These are phyloP conservation scores for Ceyx margarethae DNA, from an alignment of 2,113 vertebrate species.

Conservation along the genomic window DNA sequence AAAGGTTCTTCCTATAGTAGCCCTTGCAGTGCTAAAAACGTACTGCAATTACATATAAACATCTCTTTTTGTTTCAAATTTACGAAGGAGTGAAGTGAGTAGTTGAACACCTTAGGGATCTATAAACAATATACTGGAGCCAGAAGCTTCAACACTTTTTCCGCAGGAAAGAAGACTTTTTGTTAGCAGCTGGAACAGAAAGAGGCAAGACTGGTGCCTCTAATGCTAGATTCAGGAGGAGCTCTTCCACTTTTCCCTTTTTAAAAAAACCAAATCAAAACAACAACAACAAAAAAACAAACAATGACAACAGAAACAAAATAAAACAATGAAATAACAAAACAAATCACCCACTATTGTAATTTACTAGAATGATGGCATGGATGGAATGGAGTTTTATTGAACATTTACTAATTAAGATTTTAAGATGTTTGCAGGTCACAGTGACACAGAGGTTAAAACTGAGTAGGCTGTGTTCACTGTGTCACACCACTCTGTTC, in stretches of 20 bases:
- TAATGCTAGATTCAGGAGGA: background rate
- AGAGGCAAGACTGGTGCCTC: background rate
- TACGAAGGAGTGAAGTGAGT: background rate
- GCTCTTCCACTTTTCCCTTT: background rate
- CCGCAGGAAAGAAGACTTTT: background rate
- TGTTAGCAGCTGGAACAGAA: constrained; percentile 1
- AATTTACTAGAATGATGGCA: background rate
- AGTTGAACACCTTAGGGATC: background rate
- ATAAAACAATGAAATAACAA: background rate
- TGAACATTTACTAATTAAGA: background rate
- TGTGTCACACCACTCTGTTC: background rate
- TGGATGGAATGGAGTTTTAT: background rate
- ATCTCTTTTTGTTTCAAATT: constrained; percentile 15
- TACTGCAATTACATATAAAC: background rate
- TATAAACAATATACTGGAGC: background rate
- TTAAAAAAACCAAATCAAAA: background rate
- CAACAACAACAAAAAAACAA: background rate
- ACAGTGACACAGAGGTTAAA: background rate
- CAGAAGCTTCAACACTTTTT: constrained; percentile 9
- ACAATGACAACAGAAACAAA: background rate
- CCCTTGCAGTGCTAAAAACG: background rate
- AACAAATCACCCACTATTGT: background rate
- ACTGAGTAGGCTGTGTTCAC: background rate
- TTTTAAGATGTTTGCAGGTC: background rate
- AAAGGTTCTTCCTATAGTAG: background rate